Conservation (phyloP, 2,113 vertebrate genomes). For the Ursus arctos region DNA sequence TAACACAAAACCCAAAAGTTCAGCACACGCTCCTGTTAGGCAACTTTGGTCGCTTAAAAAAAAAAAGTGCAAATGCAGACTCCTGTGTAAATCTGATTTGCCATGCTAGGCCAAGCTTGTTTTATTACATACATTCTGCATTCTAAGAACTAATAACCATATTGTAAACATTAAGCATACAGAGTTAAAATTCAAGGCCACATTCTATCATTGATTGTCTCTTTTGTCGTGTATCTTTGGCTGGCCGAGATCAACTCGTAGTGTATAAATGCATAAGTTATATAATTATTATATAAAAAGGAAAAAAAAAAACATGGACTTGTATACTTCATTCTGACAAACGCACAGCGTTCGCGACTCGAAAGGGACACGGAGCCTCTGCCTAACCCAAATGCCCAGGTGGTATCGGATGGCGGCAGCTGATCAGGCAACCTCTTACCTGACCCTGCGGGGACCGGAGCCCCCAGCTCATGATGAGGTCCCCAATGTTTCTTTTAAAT, state of each 20-base stretch:
- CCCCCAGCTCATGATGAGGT: conserved; percentile 85
- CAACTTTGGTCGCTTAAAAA: neutral
- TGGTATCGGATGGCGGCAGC: conserved; percentile 83
- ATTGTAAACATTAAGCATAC: conserved; percentile 95
- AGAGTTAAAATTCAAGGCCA: conserved; percentile 95
- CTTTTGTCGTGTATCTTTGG: conserved; percentile 90
- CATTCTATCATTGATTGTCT: conserved; percentile 88
- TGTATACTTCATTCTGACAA: conserved; percentile 94
- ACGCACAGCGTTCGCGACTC: conserved; percentile 97
- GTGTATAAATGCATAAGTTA: conserved; percentile 99
- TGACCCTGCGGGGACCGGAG: conserved; percentile 84
- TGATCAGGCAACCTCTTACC: conserved; percentile 80
- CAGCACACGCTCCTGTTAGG: neutral
- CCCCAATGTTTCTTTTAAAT: conserved; percentile 88
- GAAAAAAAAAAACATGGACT: conserved; percentile 88
- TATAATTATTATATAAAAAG: conserved; percentile 97
- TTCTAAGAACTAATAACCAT: conserved; percentile 92
- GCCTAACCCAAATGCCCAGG: conserved; percentile 85
- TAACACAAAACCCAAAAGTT: neutral
- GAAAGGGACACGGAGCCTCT: conserved; percentile 88
- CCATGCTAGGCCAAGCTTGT: conserved; percentile 93
- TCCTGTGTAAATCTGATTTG: conserved; percentile 86
- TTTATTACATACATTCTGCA: conserved; percentile 94
- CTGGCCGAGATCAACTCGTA: conserved; percentile 98
- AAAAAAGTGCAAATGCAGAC: conserved; percentile 70